phyloP scores from a whole-genome alignment of 2,113 vertebrate species.

The Lepisosteus oculatus region DNA sequence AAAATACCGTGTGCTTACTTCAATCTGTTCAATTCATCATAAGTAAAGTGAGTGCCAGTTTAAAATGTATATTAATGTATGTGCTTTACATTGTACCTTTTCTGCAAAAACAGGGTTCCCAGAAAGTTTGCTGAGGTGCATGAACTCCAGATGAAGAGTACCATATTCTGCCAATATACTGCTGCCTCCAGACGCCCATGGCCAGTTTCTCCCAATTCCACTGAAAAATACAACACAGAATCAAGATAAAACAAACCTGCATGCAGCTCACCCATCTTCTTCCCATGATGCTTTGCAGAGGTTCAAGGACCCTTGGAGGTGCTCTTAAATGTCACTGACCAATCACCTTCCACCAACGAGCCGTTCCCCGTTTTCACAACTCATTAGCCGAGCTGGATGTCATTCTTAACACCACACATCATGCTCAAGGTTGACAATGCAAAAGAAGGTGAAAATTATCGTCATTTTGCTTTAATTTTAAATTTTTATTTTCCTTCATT shows the following conservation, averaged over 20 bases:
- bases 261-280: neutral
- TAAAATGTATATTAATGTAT: neutral
- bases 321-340: no score
- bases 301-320: no score
- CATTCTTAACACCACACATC: no score
- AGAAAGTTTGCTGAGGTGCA: slow-evolving; percentile 89
- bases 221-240: slow-evolving; percentile 54
- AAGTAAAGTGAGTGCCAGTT: neutral
- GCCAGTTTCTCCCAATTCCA: slow-evolving; percentile 94
- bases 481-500: no score
- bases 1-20: neutral
- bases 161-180: slow-evolving; percentile 98
- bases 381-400: no score
- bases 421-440: no score
- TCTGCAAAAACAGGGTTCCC: slow-evolving; percentile 88
- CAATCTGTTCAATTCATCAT: neutral
- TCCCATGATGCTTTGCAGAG: no score
- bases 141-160: slow-evolving; percentile 92
- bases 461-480: no score
- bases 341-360: no score
- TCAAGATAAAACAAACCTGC: slow-evolving; percentile 3
- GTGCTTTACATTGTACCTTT: slow-evolving; percentile 68
- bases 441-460: no score
- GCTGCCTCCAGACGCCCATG: slow-evolving; percentile 97
- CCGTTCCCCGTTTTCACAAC: no score